Conservation (phyloP, 1,140 invertebrate genomes). For the Drosophila novamexicana region DNA sequence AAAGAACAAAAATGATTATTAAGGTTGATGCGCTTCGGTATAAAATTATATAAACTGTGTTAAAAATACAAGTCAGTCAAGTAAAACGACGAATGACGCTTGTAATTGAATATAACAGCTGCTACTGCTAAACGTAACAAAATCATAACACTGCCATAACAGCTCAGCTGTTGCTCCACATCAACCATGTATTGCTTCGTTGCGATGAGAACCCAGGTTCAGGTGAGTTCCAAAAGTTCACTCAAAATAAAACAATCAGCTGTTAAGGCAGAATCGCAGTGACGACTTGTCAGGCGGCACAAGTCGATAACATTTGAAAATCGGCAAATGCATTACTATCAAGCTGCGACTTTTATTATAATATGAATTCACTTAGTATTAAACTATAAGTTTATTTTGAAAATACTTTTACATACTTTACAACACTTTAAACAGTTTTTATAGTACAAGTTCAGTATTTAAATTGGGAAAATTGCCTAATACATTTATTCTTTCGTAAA, state of each 20-base stretch:
- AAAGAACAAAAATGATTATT: neutral
- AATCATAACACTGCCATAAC: neutral
- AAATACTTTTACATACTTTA: too few relatives aligned
- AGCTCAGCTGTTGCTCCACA: neutral
- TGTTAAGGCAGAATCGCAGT: slow-evolving; percentile 3
- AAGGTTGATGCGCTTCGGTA: neutral
- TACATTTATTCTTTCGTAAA: too few relatives aligned
- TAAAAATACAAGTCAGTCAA: neutral
- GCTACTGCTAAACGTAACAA: neutral
- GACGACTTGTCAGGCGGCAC: neutral
- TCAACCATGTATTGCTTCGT: neutral
- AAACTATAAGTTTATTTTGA: too few relatives aligned
- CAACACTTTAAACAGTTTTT: too few relatives aligned
- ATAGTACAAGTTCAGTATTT: too few relatives aligned
- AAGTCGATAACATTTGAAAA: slow-evolving; percentile 16
- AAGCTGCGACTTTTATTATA: neutral
- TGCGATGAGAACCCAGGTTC: neutral
- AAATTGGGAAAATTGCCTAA: too few relatives aligned
- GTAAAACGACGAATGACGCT: neutral
- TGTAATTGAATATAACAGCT: neutral
- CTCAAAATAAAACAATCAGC: too few relatives aligned
- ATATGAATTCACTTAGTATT: too few relatives aligned
- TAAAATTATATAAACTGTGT: neutral
- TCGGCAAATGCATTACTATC: neutral
- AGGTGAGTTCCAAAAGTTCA: too few relatives aligned